Conservation (phyloP, 1,140 invertebrate species). For the Eufriesea mexicana region DNA sequence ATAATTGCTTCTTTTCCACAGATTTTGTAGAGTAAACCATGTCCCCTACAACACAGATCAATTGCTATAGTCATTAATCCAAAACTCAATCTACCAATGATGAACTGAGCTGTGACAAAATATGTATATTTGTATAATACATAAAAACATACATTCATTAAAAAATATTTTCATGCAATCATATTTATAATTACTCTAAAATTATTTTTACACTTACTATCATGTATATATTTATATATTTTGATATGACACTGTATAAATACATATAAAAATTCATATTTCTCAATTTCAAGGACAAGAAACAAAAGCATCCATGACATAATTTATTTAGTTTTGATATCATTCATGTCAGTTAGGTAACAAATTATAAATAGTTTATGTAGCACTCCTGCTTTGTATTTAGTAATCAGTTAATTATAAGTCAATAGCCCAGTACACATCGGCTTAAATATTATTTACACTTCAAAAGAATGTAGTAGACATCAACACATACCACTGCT, state of each 20-base stretch:
- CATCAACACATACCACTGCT: slow-evolving; percentile 70
- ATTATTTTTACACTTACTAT: slow-evolving; percentile 6
- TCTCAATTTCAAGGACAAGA: background rate
- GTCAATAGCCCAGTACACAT: slow-evolving; percentile 40
- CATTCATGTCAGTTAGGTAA: slow-evolving; percentile 23
- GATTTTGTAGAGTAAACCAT: slow-evolving; percentile 58
- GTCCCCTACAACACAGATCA: slow-evolving; percentile 54
- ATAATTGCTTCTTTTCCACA: slow-evolving; percentile 61
- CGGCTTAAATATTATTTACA: slow-evolving; percentile 36
- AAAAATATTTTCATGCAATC: slow-evolving; percentile 12
- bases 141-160: background rate
- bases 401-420: slow-evolving; percentile 40
- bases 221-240: background rate
- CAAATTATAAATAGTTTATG: slow-evolving; percentile 21
- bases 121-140: background rate
- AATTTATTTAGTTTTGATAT: slow-evolving; percentile 5
- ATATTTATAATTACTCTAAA: background rate
- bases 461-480: slow-evolving; percentile 32
- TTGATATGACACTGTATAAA: background rate
- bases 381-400: slow-evolving; percentile 12
- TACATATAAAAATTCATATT: slow-evolving; percentile 7
- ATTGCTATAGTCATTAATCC: background rate
- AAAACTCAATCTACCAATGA: slow-evolving; percentile 18
- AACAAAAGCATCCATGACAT: slow-evolving; percentile 24
- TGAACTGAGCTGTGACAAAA: slow-evolving; percentile 43